Evolutionary conservation across 2,888 invertebrate species (phyloP).

Genomic region (Ichneumoninae sp.): DNA sequence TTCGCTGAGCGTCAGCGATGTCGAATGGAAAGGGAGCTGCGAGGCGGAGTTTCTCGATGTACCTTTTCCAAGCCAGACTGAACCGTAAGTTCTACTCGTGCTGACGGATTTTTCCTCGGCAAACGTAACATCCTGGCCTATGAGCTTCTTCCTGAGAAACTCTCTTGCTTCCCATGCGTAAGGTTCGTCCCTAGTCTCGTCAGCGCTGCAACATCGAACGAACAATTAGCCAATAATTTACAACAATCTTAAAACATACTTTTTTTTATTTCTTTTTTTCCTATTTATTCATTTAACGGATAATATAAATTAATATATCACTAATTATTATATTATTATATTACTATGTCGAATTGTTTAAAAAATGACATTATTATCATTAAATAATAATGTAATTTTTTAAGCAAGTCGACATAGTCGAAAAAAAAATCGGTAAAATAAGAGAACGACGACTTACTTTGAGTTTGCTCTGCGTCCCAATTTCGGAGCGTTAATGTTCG

Average conservation of each 20-base stretch:
- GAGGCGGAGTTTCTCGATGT: slow-evolving; percentile 57
- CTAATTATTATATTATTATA: too few relatives aligned
- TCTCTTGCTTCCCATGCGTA: slow-evolving; percentile 99
- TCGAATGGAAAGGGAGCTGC: neutral
- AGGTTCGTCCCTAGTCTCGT: slow-evolving; percentile 94
- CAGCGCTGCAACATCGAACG: slow-evolving; percentile 72
- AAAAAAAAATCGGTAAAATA: slow-evolving; percentile 13
- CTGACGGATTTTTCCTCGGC: slow-evolving; percentile 93
- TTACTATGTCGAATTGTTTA: too few relatives aligned
- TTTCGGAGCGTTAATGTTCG: slow-evolving; percentile 96
- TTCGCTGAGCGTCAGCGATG: neutral
- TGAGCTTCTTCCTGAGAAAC: slow-evolving; percentile 95
- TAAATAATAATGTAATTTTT: neutral
- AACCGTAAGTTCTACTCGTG: slow-evolving; percentile 94
- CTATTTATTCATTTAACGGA: too few relatives aligned
- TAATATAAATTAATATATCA: too few relatives aligned
- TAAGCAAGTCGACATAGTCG: neutral
- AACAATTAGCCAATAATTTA: slow-evolving; percentile 16
- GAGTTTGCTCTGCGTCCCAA: slow-evolving; percentile 91
- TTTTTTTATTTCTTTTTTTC: too few relatives aligned
- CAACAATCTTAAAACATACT: too few relatives aligned
- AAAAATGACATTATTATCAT: too few relatives aligned
- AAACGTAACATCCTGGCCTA: slow-evolving; percentile 96
- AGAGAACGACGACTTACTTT: slow-evolving; percentile 77
- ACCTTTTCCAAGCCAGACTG: slow-evolving; percentile 94